Evolutionary conservation across 2,113 vertebrate genomes (phyloP).

Genomic region (Rhinopomastus cyanomelas): DNA sequence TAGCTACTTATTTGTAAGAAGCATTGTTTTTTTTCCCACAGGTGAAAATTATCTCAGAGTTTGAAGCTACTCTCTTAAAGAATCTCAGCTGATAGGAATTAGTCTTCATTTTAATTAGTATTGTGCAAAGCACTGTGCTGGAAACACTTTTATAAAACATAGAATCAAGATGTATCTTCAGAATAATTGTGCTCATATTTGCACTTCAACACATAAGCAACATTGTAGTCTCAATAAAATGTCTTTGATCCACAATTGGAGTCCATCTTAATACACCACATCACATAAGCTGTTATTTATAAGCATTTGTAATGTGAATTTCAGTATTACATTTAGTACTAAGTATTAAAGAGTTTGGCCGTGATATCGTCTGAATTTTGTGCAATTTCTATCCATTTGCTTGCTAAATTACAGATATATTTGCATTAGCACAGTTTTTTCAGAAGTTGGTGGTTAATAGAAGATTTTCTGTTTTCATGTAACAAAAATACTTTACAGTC

Average conservation of each 20-base stretch:
- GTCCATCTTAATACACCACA: too few relatives aligned
- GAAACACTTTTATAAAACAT: background rate
- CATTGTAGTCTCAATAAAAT: too few relatives aligned
- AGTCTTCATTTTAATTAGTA: background rate
- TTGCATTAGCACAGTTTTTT: constrained; percentile 4
- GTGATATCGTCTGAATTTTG: background rate
- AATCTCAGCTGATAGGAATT: background rate
- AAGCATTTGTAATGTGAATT: background rate
- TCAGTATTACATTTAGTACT: background rate
- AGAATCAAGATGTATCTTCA: background rate
- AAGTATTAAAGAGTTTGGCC: background rate
- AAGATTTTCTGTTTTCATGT: constrained; percentile 7
- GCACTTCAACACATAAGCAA: too few relatives aligned
- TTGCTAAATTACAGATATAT: constrained; percentile 20
- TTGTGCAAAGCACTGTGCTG: background rate
- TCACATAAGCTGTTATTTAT: background rate
- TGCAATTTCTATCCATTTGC: background rate
- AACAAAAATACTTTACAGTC: constrained; percentile 4
- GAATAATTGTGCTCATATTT: background rate
- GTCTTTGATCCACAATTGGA: too few relatives aligned
- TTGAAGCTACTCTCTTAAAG: background rate
- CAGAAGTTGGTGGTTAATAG: constrained; percentile 35
- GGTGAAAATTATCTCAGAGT: background rate
- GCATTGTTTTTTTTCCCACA: background rate
- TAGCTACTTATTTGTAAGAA: background rate